These are phyloP conservation scores for Antheraea yamamai DNA, from an alignment of 2,888 invertebrate genomes.

Conservation along the genomic window DNA sequence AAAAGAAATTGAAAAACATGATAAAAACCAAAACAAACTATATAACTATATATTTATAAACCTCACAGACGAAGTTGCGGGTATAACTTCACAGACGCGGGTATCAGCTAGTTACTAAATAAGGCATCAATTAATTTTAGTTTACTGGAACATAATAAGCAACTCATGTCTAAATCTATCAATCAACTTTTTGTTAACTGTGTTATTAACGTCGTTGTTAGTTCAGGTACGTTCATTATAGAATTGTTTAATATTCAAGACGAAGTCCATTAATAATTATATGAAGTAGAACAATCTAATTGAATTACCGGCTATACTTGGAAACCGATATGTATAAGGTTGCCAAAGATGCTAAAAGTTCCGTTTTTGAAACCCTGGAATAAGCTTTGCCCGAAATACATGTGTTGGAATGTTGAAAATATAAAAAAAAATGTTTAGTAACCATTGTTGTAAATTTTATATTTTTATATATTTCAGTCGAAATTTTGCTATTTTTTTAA, in stretches of 20 bases:
- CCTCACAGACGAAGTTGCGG: no score
- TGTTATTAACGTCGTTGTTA: background rate
- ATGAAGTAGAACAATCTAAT: background rate
- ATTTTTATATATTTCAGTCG: background rate
- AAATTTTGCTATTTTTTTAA: background rate
- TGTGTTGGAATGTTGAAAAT: background rate
- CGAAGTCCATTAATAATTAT: background rate
- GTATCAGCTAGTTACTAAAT: no score
- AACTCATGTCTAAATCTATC: no score
- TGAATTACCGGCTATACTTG: background rate
- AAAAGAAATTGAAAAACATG: no score
- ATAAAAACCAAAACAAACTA: no score
- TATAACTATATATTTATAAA: no score
- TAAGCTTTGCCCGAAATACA: background rate
- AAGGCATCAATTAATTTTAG: no score
- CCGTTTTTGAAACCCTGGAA: background rate
- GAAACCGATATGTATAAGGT: background rate
- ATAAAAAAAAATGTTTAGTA: no score
- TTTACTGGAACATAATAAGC: no score
- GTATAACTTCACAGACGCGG: no score
- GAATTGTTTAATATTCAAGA: conserved; percentile 3
- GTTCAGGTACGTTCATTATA: background rate
- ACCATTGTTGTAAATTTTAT: background rate
- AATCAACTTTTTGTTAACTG: background rate
- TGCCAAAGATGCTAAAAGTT: background rate